Conservation (phyloP, 1,140 invertebrate species). For the Dendrolimus punctatus region DNA sequence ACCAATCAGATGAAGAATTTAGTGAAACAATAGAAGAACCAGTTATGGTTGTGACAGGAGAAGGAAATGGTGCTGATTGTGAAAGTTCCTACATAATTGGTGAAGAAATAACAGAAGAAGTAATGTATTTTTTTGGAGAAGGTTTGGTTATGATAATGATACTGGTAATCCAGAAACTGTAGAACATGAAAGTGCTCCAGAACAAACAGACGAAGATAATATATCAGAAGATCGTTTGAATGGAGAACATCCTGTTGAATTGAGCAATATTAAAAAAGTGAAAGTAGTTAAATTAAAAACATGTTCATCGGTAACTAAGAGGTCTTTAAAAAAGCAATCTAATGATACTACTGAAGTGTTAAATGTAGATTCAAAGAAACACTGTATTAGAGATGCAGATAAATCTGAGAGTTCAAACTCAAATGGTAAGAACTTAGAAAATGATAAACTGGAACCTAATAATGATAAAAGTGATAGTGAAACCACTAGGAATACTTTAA, state of each 20-base stretch:
- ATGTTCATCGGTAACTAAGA: constrained; percentile 35
- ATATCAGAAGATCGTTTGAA: constrained; percentile 55
- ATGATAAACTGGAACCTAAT: constrained; percentile 49
- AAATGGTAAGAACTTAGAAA: constrained; percentile 55
- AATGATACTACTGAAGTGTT: constrained; percentile 44
- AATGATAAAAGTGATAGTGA: constrained; percentile 53
- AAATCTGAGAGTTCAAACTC: constrained; percentile 57
- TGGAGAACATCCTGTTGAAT: constrained; percentile 48
- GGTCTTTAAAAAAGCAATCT: constrained; percentile 49
- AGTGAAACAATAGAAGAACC: constrained; percentile 83
- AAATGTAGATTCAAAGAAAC: constrained; percentile 55
- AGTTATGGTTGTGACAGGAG: constrained; percentile 80
- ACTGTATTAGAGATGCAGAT: constrained; percentile 46
- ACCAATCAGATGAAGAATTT: constrained; percentile 47
- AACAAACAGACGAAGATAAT: constrained; percentile 45
- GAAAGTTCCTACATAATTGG: constrained; percentile 73
- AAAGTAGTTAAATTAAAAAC: no score
- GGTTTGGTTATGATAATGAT: constrained; percentile 81
- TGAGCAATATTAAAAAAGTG: constrained; percentile 22
- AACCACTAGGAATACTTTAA: constrained; percentile 43
- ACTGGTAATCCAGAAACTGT: constrained; percentile 77
- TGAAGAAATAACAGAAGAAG: constrained; percentile 81
- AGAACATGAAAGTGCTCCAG: constrained; percentile 47
- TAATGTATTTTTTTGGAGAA: constrained; percentile 81
- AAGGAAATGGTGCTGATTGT: constrained; percentile 82